Conservation (phyloP, 2,113 vertebrate species). For the Lepus europaeus region DNA sequence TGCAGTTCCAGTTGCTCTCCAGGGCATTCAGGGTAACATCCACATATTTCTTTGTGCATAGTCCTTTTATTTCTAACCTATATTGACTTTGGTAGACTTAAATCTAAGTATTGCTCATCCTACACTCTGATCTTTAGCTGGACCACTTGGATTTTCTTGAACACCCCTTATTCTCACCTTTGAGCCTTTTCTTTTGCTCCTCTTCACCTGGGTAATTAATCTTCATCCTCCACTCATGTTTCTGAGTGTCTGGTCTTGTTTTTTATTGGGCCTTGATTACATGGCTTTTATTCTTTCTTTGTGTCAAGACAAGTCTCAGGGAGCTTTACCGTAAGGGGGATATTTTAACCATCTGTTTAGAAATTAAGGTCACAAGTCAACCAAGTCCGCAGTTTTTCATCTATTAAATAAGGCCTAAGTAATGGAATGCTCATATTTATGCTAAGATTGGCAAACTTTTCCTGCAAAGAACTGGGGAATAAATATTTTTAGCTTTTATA, state of each 20-base stretch:
- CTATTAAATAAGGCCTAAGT: not conserved
- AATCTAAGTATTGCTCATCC: not conserved
- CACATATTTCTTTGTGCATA: constrained; percentile 13
- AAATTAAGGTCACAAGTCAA: constrained; percentile 22
- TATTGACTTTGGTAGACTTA: constrained; percentile 24
- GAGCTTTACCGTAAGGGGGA: not conserved
- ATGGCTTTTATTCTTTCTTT: constrained; percentile 1
- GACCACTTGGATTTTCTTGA: not conserved
- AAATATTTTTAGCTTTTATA: constrained; percentile 36
- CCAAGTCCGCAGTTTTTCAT: not conserved
- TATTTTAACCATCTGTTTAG: not conserved
- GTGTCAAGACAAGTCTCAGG: not conserved
- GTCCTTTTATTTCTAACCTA: constrained; percentile 10
- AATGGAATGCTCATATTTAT: constrained; percentile 9
- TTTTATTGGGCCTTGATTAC: not conserved
- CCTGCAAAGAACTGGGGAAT: not conserved
- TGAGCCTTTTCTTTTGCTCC: not conserved
- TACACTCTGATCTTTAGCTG: not conserved
- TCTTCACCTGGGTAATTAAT: not conserved
- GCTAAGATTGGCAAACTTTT: not conserved
- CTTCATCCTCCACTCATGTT: not conserved
- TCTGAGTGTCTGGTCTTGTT: not conserved
- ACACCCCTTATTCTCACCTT: not conserved
- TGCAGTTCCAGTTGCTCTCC: not conserved
- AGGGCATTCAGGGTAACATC: not conserved